Conservation (phyloP, 1,140 invertebrate species). For the Dinothrombium tinctorium region DNA sequence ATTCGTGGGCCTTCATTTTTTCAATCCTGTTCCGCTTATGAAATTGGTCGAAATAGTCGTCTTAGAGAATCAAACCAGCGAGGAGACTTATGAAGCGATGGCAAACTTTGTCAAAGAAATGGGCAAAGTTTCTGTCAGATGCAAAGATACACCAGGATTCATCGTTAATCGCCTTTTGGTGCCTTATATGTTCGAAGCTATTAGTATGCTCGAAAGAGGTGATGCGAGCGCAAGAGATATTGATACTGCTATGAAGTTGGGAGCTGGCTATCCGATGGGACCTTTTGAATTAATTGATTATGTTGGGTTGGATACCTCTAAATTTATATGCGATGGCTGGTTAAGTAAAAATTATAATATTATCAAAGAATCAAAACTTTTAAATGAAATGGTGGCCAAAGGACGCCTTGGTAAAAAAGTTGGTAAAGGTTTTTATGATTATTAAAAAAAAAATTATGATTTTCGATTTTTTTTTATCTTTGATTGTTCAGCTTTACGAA, state of each 20-base stretch:
- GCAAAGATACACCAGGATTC: constrained; percentile 59
- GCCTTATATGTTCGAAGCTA: constrained; percentile 46
- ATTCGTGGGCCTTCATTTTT: constrained; percentile 39
- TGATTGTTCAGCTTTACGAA: too few relatives aligned
- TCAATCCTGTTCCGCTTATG: constrained; percentile 79
- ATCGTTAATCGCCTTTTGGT: constrained; percentile 60
- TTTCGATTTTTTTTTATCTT: too few relatives aligned
- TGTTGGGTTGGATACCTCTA: constrained; percentile 40
- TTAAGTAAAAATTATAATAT: neutral
- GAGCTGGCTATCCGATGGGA: constrained; percentile 60
- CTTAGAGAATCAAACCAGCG: constrained; percentile 31
- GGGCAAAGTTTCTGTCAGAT: constrained; percentile 51
- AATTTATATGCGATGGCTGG: constrained; percentile 25
- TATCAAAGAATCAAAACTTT: constrained; percentile 11
- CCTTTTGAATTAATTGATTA: constrained; percentile 56
- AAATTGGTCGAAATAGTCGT: constrained; percentile 44
- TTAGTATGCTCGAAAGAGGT: constrained; percentile 47
- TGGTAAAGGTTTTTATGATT: constrained; percentile 28
- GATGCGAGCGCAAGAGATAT: constrained; percentile 42
- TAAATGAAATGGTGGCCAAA: constrained; percentile 25
- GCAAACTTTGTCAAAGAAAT: constrained; percentile 50
- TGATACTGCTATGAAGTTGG: constrained; percentile 64
- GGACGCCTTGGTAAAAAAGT: constrained; percentile 27
- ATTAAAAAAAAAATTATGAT: too few relatives aligned
- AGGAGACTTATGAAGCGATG: constrained; percentile 42